Percentiles rank a stretch among this genome's conserved stretches.
Evolutionary conservation across 2,888 invertebrate species (phyloP).

Genomic region (Chaetogeoica ovagalla): DNA sequence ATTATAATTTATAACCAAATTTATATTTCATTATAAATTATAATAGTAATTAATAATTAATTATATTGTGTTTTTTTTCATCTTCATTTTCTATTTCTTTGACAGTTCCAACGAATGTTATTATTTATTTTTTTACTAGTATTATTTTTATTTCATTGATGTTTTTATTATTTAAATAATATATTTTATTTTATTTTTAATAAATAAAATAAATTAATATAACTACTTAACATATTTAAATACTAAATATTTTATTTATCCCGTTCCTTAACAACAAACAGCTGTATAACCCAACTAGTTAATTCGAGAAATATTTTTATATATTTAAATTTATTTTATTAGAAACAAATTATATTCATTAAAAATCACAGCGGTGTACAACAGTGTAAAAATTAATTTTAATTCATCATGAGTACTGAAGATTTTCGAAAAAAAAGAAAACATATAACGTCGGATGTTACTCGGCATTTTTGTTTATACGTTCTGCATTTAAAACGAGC

Average conservation of each 20-base stretch:
- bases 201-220: slow-evolving; percentile 38
- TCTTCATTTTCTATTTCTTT: slow-evolving; percentile 21
- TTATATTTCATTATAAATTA: slow-evolving; percentile 2
- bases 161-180: slow-evolving; percentile 37
- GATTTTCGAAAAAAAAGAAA: not conserved
- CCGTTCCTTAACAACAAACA: not conserved
- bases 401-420: not conserved
- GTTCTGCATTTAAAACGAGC: not conserved
- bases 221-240: not conserved
- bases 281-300: not conserved
- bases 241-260: slow-evolving; percentile 2
- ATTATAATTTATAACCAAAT: slow-evolving; percentile 7
- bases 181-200: slow-evolving; percentile 43
- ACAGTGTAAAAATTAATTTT: not conserved
- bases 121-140: slow-evolving; percentile 46
- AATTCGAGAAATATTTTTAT: not conserved
- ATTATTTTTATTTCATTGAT: slow-evolving; percentile 30
- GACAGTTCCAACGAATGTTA: slow-evolving; percentile 16
- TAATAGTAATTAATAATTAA: slow-evolving; percentile 4
- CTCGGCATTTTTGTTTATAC: slow-evolving; percentile 20
- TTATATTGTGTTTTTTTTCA: slow-evolving; percentile 3
- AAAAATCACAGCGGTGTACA: not conserved
- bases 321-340: not conserved
- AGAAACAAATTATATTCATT: no score
- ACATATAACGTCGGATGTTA: not conserved